Evolutionary conservation across 2,113 vertebrate genomes (phyloP).

Genomic region (Platycercus adscitus): DNA sequence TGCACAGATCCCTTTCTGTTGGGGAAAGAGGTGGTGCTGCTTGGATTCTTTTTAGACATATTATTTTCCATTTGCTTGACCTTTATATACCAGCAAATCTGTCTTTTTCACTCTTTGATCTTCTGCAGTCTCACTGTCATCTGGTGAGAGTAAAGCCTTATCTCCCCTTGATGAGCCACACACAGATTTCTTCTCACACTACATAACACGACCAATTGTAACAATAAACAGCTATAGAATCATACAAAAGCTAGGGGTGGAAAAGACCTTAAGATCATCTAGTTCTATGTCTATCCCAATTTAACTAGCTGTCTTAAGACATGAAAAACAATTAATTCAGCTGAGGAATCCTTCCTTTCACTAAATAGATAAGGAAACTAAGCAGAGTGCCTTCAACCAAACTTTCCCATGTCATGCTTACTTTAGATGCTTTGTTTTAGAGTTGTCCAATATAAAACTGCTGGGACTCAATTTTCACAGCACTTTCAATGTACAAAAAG

Average conservation of each 20-base stretch:
- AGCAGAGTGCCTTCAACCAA: not conserved
- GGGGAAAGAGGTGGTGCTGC: not conserved
- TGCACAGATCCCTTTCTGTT: not conserved
- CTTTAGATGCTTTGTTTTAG: not conserved
- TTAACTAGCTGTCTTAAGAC: not conserved
- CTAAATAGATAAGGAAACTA: not conserved
- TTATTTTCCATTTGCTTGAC: not conserved
- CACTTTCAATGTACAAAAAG: fast-evolving
- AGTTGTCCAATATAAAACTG: not conserved
- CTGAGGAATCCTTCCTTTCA: not conserved
- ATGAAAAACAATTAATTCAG: not conserved
- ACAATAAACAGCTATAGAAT: not conserved
- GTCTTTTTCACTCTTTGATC: not conserved
- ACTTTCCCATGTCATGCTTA: not conserved
- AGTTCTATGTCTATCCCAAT: not conserved
- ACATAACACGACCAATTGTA: fast-evolving
- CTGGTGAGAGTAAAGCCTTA: not conserved
- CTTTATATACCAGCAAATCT: not conserved
- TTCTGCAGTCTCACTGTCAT: not conserved
- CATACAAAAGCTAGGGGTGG: not conserved
- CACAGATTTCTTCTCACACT: not conserved
- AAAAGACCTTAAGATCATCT: not conserved
- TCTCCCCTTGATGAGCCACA: not conserved
- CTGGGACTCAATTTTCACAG: not conserved
- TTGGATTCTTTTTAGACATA: not conserved